Percentiles rank a stretch among this genome's conserved stretches.
phyloP scores from a whole-genome alignment of 2,797 vertebrate species.

The Phataginus tetradactyla region DNA sequence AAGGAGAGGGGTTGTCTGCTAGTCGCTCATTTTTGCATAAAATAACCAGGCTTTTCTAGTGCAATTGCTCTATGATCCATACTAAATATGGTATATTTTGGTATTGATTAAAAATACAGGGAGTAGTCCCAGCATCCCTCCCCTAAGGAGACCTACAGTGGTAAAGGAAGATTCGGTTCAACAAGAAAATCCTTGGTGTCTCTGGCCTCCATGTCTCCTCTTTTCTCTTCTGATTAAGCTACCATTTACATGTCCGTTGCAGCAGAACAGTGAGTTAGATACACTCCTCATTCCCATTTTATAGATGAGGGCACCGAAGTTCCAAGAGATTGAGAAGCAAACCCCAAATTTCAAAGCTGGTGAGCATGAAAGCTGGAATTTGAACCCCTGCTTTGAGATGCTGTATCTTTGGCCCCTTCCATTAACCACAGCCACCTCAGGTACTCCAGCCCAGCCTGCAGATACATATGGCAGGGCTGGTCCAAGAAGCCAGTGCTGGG shows the following conservation, averaged over 20 bases:
- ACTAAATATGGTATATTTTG: background rate
- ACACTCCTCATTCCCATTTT: background rate
- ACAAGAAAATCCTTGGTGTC: background rate
- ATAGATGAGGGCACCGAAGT: background rate
- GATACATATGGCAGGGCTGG: background rate
- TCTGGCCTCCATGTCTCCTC: background rate
- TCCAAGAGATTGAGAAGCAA: constrained; percentile 54
- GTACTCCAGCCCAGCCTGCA: background rate
- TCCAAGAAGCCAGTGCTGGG: background rate
- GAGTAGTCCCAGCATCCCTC: background rate
- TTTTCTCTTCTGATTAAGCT: background rate
- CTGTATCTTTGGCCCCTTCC: background rate
- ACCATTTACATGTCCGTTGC: background rate
- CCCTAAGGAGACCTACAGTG: background rate
- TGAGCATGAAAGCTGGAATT: constrained; percentile 38
- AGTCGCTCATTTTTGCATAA: background rate
- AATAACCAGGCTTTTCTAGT: background rate
- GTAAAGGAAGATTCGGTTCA: background rate
- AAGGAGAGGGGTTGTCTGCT: background rate
- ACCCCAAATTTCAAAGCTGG: constrained; percentile 30
- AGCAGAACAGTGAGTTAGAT: background rate
- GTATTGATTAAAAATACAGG: background rate
- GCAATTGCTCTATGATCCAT: background rate
- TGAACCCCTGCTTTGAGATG: constrained; percentile 15
- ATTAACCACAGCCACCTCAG: background rate